Evolutionary conservation across 2,113 vertebrate species (phyloP), one percentile per base, ranked within the genome.

Genomic region (Oophaga pumilio): DNA sequence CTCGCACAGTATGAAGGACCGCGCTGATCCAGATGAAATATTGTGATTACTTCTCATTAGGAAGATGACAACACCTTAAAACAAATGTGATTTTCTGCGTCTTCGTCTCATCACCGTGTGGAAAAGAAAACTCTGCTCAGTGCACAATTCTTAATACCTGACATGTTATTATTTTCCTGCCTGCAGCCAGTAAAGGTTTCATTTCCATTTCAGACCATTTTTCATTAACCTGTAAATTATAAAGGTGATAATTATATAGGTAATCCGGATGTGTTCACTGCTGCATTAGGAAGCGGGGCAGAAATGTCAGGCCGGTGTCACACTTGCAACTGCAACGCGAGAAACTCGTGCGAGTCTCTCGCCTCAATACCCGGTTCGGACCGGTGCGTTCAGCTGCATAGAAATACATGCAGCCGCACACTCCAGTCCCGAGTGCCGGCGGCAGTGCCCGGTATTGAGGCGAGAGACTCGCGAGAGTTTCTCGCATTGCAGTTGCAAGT

Each of bases 11-110:
- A 1, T 5, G 56, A 33, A 26, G n/a, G 60, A 43, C 33, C 8
- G 33, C 43, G 14, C 62, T 24, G 62, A 50, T 52, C 49, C 9
- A n/a, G 60, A 82, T 66, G 49, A 82, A 66, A 66, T 49, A 82
- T 82, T 66, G 33, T 52, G 60, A 82, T 82, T 64, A 52, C 13
- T 66, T 66, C 80, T 82, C 60, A 82, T 82, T 66, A 82, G 33
- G 80, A 64, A 49, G 59, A 82, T 50, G 33, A 82, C 60, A 50
- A 66, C 80, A 50, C 60, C 60, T 66, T n/a, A 66, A 50, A n/a
- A 50, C 60, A 66, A n/a, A 82, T 52, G 62, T 26, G 24, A 78
- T 78, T 78, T n/a, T n/a, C 53, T 24, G 52, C 10, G 24, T 56
- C 22, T 56, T 13, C 7, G 24, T 78, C 76, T 78, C 76, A 57